Conservation (phyloP, 2,888 invertebrate species). For the Lasioglossum zephyrum region DNA sequence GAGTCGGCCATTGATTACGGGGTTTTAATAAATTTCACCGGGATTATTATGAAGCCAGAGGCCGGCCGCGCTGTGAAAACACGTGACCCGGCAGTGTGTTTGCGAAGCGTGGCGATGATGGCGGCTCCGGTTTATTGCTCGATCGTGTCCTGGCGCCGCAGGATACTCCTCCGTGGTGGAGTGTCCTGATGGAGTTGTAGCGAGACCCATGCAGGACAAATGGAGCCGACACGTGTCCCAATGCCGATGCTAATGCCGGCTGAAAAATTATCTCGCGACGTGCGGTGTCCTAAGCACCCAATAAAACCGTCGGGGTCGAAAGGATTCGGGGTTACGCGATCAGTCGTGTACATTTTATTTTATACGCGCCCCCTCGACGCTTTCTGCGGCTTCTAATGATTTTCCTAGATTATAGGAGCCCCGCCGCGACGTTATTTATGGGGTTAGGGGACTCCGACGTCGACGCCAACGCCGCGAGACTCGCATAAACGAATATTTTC, state of each 20-base stretch:
- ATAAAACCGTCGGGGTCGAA: conserved; percentile 68
- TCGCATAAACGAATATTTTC: conserved; percentile 18
- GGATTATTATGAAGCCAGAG: conserved; percentile 58
- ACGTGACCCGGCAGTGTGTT: conserved; percentile 53
- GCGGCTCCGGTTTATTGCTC: conserved; percentile 54
- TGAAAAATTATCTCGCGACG: conserved; percentile 76
- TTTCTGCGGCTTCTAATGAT: conserved; percentile 39
- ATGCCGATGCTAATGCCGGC: conserved; percentile 67
- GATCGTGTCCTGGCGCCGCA: conserved; percentile 35
- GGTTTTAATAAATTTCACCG: conserved; percentile 73
- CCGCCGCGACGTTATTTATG: conserved; percentile 47
- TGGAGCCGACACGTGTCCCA: conserved; percentile 72
- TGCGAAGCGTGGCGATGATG: conserved; percentile 50
- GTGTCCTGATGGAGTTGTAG: conserved; percentile 63
- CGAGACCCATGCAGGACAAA: conserved; percentile 55
- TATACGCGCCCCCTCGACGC: neutral
- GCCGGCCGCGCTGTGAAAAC: conserved; percentile 39
- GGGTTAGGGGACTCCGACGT: conserved; percentile 11
- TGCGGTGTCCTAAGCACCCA: conserved; percentile 57
- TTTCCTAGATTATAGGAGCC: conserved; percentile 62
- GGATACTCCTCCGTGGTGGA: conserved; percentile 58
- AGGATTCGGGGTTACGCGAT: conserved; percentile 18
- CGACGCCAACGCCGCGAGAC: neutral
- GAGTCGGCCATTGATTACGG: conserved; percentile 62
- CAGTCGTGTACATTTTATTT: neutral